Conservation (phyloP, 2,888 invertebrate species). For the Siphonodentalium dalli region DNA sequence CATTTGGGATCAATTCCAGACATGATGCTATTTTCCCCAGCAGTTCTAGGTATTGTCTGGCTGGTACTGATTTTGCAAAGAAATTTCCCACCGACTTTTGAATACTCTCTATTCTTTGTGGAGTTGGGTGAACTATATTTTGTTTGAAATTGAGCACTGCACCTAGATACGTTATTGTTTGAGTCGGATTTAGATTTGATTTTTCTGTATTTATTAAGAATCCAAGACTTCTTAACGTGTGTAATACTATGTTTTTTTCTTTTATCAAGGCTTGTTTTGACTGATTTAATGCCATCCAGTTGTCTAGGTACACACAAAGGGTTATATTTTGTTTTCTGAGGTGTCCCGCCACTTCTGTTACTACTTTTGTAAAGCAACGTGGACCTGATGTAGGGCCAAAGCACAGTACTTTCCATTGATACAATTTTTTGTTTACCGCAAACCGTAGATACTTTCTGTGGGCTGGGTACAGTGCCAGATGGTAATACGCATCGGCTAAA, state of each 20-base stretch:
- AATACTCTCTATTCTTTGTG: not conserved
- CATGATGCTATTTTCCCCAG: not conserved
- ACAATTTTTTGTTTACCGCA: not conserved
- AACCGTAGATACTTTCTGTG: slow-evolving; percentile 2
- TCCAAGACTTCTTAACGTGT: not conserved
- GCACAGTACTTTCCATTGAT: slow-evolving; percentile 1
- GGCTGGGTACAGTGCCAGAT: not conserved
- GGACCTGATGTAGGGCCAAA: slow-evolving; percentile 1
- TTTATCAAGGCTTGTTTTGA: not conserved
- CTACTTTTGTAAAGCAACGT: not conserved
- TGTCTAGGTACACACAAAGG: not conserved
- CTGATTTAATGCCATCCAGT: not conserved
- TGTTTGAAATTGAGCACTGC: not conserved
- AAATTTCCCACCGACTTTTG: not conserved
- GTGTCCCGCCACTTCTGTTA: not conserved
- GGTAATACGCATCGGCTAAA: slow-evolving; percentile 1
- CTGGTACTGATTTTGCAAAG: not conserved
- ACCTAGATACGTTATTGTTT: not conserved
- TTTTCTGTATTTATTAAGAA: slow-evolving; percentile 2
- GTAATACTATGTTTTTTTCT: not conserved
- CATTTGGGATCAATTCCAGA: slow-evolving; percentile 4
- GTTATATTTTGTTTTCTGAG: not conserved
- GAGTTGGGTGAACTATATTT: not conserved
- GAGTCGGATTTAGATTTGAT: not conserved
- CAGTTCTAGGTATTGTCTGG: not conserved